phyloP scores from a whole-genome alignment of 2,797 vertebrate genomes.

The Melanotaenia boesemani region DNA sequence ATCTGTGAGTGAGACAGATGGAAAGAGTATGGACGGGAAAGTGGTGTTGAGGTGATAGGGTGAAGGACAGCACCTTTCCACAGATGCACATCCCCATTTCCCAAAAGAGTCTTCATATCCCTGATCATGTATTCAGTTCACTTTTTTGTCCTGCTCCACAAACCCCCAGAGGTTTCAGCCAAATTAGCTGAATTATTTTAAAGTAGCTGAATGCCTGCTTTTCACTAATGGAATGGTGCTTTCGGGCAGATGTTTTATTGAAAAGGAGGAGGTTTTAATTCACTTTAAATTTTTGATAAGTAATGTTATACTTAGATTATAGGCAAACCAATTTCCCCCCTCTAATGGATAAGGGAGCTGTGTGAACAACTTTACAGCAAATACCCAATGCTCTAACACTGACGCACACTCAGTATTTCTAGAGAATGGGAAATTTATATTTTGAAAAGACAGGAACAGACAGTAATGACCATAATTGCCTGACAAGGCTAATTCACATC shows the following conservation, averaged over 20 bases:
- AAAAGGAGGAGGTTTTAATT: conserved; percentile 75
- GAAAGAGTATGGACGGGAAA: conserved; percentile 6
- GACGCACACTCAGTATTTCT: conserved; percentile 46
- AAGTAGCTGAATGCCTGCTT: conserved; percentile 67
- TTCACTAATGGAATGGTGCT: conserved; percentile 65
- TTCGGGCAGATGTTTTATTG: conserved; percentile 75
- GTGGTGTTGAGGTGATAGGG: conserved; percentile 26
- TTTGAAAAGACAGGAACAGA: conserved; percentile 65
- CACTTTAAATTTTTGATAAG: conserved; percentile 72
- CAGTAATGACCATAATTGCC: conserved; percentile 75
- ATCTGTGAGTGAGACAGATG: conserved; percentile 7
- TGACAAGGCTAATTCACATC: conserved; percentile 63
- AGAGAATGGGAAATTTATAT: conserved; percentile 47
- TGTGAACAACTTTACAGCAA: conserved; percentile 63
- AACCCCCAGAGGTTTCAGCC: conserved; percentile 51
- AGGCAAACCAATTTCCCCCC: conserved; percentile 61
- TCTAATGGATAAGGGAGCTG: conserved; percentile 55
- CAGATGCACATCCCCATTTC: conserved; percentile 23
- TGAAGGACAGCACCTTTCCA: conserved; percentile 56
- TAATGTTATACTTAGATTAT: conserved; percentile 74
- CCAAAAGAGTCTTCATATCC: conserved; percentile 50
- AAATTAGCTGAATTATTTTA: conserved; percentile 77
- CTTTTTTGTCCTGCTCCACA: conserved; percentile 45
- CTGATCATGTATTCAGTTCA: conserved; percentile 61
- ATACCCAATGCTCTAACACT: conserved; percentile 54